Percentiles rank a stretch among this genome's conserved stretches.
Evolutionary conservation across 35 echinoderm and acorn worm genomes (phyloP).

Genomic region (Ophioderma brevispina): DNA sequence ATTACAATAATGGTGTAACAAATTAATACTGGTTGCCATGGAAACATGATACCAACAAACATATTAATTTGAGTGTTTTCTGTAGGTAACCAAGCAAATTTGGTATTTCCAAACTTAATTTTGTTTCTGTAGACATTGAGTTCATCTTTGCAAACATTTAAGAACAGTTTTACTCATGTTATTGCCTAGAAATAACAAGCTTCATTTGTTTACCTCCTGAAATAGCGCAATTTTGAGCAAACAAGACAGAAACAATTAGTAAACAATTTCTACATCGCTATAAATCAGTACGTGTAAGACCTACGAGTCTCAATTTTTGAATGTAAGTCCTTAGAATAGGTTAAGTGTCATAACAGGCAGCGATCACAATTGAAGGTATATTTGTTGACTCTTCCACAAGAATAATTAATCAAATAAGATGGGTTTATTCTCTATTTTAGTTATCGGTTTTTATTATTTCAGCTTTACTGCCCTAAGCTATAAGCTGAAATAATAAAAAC

Average conservation of each 20-base stretch:
- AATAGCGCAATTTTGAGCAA: background rate
- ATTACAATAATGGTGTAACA: background rate
- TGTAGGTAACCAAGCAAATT: background rate
- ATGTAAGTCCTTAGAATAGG: no score
- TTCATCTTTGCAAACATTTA: background rate
- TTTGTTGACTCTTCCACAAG: no score
- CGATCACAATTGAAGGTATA: no score
- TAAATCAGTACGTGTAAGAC: background rate
- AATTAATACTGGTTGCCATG: background rate
- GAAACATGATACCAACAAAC: background rate
- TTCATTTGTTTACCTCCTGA: background rate
- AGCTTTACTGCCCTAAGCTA: background rate
- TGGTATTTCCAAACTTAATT: background rate
- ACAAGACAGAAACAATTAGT: background rate
- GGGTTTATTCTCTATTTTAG: background rate
- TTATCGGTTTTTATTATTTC: background rate
- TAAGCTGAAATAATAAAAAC: no score
- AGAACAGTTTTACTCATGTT: background rate
- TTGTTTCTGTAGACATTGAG: background rate
- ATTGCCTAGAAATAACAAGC: background rate
- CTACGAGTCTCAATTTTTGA: background rate
- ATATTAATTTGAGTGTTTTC: background rate
- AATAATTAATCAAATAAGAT: background rate
- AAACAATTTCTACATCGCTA: background rate
- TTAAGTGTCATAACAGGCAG: no score